Evolutionary conservation across 2,797 vertebrate genomes (phyloP).

Genomic region (Spheniscus humboldti): DNA sequence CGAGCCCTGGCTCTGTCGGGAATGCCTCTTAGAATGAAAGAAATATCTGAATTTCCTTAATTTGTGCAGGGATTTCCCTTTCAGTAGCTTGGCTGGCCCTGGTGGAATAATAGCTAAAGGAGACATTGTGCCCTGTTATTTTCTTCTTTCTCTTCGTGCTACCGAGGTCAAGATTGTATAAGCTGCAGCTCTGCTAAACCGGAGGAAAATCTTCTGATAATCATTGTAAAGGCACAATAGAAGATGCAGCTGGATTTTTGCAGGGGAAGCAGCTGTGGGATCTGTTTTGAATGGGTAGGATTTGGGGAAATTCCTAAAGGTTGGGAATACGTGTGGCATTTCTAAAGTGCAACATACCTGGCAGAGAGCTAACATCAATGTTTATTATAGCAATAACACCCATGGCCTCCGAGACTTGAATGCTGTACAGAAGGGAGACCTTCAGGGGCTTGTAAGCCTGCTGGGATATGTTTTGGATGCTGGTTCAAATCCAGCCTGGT

Average conservation of each 20-base stretch:
- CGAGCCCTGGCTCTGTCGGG: not conserved
- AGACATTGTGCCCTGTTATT: not conserved
- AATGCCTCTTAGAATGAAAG: conserved; percentile 14
- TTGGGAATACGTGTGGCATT: not conserved
- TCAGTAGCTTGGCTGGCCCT: not conserved
- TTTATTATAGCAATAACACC: not conserved
- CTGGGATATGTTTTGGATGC: not conserved
- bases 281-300: not conserved
- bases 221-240: not conserved
- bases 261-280: not conserved
- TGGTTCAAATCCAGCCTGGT: not conserved
- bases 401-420: not conserved
- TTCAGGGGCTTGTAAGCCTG: not conserved
- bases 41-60: conserved; percentile 6
- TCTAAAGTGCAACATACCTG: not conserved
- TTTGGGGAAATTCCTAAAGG: conserved; percentile 3
- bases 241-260: not conserved
- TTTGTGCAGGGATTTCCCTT: conserved; percentile 31
- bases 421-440: not conserved
- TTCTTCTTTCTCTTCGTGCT: not conserved
- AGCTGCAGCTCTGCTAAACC: not conserved
- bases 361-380: not conserved
- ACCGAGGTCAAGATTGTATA: not conserved
- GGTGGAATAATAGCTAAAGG: not conserved
- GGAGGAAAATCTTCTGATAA: not conserved